Evolutionary conservation across 2,113 vertebrate species (phyloP).

Genomic region (Sinocyclocheilus rhinocerous): DNA sequence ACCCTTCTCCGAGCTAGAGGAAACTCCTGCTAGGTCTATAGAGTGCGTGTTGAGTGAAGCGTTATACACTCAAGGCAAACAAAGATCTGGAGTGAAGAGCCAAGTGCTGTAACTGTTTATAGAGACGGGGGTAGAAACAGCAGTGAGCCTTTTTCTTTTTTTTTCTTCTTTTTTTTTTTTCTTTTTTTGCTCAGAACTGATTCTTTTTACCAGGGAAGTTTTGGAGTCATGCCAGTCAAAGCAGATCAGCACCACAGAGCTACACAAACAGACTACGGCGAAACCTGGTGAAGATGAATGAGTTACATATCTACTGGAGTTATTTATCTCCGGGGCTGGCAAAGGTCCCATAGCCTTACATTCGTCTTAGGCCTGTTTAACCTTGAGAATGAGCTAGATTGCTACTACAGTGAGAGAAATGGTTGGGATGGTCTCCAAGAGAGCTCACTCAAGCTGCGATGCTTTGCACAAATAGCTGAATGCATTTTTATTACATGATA

Average conservation of each 20-base stretch:
- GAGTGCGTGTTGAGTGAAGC: constrained; percentile 40
- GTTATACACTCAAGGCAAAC: constrained; percentile 50
- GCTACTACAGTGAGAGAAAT: constrained; percentile 62
- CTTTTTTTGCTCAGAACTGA: background rate
- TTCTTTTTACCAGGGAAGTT: constrained; percentile 30
- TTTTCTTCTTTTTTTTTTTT: background rate
- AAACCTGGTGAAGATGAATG: constrained; percentile 73
- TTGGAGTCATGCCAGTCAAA: constrained; percentile 63
- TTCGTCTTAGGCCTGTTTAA: constrained; percentile 74
- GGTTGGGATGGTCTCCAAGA: constrained; percentile 40
- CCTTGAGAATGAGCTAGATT: constrained; percentile 69
- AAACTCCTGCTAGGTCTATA: constrained; percentile 38
- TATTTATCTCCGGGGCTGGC: constrained; percentile 71
- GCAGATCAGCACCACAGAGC: constrained; percentile 50
- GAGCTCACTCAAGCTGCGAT: background rate
- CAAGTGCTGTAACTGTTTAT: constrained; percentile 52
- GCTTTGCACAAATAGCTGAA: constrained; percentile 5
- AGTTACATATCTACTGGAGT: constrained; percentile 73
- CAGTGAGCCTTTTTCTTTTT: constrained; percentile 23
- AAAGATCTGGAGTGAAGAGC: constrained; percentile 49
- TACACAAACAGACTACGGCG: constrained; percentile 64
- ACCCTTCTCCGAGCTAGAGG: constrained; percentile 17
- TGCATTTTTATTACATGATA: constrained; percentile 31
- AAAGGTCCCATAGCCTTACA: constrained; percentile 64
- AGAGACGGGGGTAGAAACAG: constrained; percentile 33